These are phyloP conservation scores for Sycophila sp. DNA, from an alignment of 1,140 invertebrate genomes.

Conservation along the genomic window DNA sequence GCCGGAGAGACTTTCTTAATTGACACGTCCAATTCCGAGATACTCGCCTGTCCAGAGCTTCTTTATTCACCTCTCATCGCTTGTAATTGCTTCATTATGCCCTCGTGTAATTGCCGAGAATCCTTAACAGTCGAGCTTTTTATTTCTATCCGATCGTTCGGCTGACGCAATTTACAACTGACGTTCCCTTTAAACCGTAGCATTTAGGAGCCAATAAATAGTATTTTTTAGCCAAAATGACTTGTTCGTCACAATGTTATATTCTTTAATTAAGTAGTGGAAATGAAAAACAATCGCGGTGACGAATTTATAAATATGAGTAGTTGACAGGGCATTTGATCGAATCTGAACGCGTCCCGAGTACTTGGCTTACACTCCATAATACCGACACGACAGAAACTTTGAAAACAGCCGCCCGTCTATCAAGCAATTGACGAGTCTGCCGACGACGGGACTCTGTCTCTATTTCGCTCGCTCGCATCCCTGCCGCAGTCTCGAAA, in stretches of 20 bases:
- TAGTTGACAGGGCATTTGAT: neutral
- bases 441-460: neutral
- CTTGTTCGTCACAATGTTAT: no score
- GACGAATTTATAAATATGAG: conserved; percentile 4
- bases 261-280: no score
- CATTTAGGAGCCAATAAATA: no score
- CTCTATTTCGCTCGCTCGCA: neutral
- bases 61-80: neutral
- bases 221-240: no score
- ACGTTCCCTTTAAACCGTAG: no score
- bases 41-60: neutral
- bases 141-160: no score
- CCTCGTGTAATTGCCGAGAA: no score
- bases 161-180: no score
- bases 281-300: no score
- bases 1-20: neutral
- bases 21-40: conserved; percentile 10
- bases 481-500: neutral
- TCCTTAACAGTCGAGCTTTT: no score
- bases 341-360: neutral
- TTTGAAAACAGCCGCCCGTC: neutral
- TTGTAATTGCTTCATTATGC: conserved; percentile 1
- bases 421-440: conserved; percentile 22
- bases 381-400: neutral
- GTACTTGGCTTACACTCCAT: neutral